Base-by-base conservation (phyloP, 2,797 vertebrate genomes). In the Novumbra hubbsi region DNA sequence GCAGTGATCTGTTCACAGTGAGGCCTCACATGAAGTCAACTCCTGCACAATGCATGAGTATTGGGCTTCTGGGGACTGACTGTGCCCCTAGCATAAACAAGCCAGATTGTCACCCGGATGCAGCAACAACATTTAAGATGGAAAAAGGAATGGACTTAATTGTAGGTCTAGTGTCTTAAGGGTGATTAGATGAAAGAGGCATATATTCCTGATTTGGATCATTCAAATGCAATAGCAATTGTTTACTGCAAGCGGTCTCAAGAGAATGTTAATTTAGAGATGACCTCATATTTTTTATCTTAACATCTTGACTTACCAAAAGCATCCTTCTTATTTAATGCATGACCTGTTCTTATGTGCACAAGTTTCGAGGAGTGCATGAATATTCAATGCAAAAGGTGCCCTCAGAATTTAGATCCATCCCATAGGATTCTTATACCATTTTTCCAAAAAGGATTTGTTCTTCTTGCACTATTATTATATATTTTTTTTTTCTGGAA, bases 1-100 rank as follows among this genome's bases (percentile, higher is more conserved):
- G 19, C 62, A 50, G 62, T 73, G 57, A 57, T 65, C 71, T 68
- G 72, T 73, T 74, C 30, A 74, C 68, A 55, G 17, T 4, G 30
- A 65, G 63, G 30, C 73, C 24, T 24, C 21, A 32, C 24, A 28
- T 74, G 41, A 68, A 60, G 48, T 57, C 49, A 45, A 27, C 2
- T 15, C 50, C 34, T 60, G 49, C 50, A 57, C 50, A 60, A 34
- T 57, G 32, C n/a, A 34, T 24, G 21, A 74, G 48, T 28, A 34
- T 34, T 32, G 27, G 30, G 32, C 66, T 45, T 15, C 16, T 27
- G 52, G 24, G 52, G 34, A 45, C 66, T 30, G 16, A 19, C 52
- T 45, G 28, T 4, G 50, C 65, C 52, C 65, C 50, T 24, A 68
- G 66, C 66, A 38, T 68, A 50, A 68, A 68, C 65, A 74, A 57